Base-by-base conservation (phyloP, 1,140 invertebrate species). In the Medauroidea extradentata region DNA sequence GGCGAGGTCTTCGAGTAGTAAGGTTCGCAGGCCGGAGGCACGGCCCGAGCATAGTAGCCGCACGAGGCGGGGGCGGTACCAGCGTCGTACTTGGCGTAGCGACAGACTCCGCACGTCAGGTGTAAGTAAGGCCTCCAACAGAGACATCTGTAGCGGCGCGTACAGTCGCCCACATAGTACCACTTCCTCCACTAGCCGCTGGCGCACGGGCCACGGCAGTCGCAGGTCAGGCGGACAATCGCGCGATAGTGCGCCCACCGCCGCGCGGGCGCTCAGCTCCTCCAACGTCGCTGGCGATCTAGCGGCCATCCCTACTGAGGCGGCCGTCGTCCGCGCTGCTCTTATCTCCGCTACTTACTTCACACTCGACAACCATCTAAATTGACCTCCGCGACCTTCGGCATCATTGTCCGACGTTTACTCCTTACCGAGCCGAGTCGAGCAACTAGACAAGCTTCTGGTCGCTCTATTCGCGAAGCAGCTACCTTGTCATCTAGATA, bases 121-220 rank as follows among this genome's bases (percentile, higher is more conserved):
- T 13, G 44, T n/a, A 9, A 61, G 38, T 1, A 61, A 25, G 7
- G 48, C 48, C 43, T 61, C 60, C 38, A 61, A 38, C 1, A 61
- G 46, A 19, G 19, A 42, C 3, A 61, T 27, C 18, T 61, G 46
- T n/a, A 41, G 19, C 3, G 53, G 50, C 23, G 56, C 50, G 48
- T 57, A 49, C 2, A 61, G 8, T 2, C 54, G 60, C 2, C 60
- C 60, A 24, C 29, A 25, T 39, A 44, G 49, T 0, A 61, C 41
- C 14, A 57, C n/a, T 29, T 61, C 60, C 25, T 61, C 60, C 8
- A 61, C 18, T 13, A 61, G 60, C 18, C 42, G 29, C 46, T 61
- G 60, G 4, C 60, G 43, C 1, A 57, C 14, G n/a, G 42, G 29
- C 53, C 60, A 61, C 1, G 53, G 60, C 21, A 61, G 13, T 46